Evolutionary conservation across 2,888 invertebrate genomes (phyloP), one percentile per base, ranked within the genome.

Genomic region (Ophonus ardosiacus): DNA sequence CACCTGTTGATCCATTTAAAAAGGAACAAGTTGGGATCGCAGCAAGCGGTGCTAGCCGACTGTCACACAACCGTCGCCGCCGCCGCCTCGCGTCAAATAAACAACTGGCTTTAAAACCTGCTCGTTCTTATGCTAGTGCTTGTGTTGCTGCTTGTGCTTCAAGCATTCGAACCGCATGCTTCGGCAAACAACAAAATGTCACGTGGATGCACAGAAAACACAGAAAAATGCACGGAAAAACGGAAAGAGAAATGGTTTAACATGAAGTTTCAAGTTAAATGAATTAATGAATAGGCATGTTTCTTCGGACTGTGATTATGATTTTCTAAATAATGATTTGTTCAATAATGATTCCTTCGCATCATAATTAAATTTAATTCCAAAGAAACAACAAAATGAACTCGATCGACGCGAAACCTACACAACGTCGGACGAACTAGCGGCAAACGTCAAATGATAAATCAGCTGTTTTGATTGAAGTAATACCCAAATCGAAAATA

Each of bases 1-100:
- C 87, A 87, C 86, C 87, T 87, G 86, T 86, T 87, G 86, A 86
- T 86, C 85, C 86, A 87, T 87, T 87, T 86, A 86, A 79, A 85
- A 86, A 86, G 80, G 74, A 51, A 51, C 6, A 51, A 51, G 43
- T 51, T 51, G 43, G 85, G 86, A 82, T 61, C 86, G 86, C 71
- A 74, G 59, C 80, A 81, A 84, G 85, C 86, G 78, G 71, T 74
- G 68, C 71, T 74, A 43, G 43, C 71, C 18, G 40, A 51, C 43
- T 74, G 71, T 74, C 71, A 74, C 71, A 74, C 43, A 18, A 74
- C 71, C 71, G 71, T 40, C 43, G 13, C 40, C 8, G 18, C 40
- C 8, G 18, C 68, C 68, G 38, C 65, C 65, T 40, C 71, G 43
- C 71, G 71, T 74, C 71, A 74, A 74, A 74, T 74, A 74, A 74